Evolutionary conservation across 2,888 invertebrate genomes (phyloP).

Genomic region (Phragmatobia fuliginosa): DNA sequence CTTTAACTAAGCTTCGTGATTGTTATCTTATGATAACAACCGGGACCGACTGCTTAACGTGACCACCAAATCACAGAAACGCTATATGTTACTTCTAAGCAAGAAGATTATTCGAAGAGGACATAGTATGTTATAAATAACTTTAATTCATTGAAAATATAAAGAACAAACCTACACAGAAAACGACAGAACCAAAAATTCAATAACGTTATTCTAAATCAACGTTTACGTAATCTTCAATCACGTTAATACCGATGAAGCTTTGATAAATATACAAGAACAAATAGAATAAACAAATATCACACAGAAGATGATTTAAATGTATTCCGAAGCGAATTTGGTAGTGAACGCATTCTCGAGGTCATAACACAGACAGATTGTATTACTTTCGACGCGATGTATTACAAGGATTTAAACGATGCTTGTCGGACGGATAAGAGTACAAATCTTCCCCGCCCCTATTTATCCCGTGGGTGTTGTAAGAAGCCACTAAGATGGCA

Average conservation of each 20-base stretch:
- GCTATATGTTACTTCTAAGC: too few species aligned
- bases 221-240: slow-evolving; percentile 1
- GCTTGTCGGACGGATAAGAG: not conserved
- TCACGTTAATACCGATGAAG: not conserved
- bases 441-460: too few species aligned
- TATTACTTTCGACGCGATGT: not conserved
- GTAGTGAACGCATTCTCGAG: not conserved
- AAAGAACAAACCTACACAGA: too few species aligned
- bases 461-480: too few species aligned
- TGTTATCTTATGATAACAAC: too few species aligned
- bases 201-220: not conserved
- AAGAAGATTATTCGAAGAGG: too few species aligned
- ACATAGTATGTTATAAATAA: too few species aligned
- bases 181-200: not conserved
- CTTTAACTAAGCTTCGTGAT: too few species aligned
- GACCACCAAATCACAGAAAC: too few species aligned
- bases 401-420: not conserved
- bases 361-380: not conserved
- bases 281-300: not conserved
- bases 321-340: not conserved
- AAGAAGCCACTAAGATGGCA: too few species aligned
- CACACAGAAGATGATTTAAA: not conserved
- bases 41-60: too few species aligned
- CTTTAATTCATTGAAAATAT: too few species aligned
- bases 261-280: not conserved